Evolutionary conservation across 2,797 vertebrate species (phyloP).

Genomic region (Phataginus tetradactyla): DNA sequence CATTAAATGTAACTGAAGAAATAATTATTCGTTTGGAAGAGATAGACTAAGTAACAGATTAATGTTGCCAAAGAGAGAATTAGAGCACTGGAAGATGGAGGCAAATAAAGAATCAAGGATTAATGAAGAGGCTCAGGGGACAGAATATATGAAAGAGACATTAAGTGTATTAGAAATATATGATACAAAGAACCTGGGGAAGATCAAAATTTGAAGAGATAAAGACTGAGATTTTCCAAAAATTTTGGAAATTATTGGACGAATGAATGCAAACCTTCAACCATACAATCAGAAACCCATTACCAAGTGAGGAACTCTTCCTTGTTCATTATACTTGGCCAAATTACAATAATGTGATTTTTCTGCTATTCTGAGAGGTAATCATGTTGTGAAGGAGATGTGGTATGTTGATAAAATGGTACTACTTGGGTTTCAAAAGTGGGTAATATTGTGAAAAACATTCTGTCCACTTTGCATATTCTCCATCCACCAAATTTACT

Average conservation of each 20-base stretch:
- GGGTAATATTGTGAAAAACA: neutral
- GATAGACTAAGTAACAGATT: neutral
- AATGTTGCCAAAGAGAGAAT: neutral
- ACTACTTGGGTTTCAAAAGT: neutral
- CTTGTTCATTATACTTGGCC: neutral
- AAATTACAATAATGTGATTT: neutral
- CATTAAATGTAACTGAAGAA: constrained; percentile 17
- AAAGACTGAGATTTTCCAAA: neutral
- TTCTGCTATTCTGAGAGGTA: neutral
- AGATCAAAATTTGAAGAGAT: neutral
- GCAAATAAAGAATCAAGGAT: neutral
- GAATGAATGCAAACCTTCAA: neutral
- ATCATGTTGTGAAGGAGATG: neutral
- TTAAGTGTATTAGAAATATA: neutral
- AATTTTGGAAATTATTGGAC: neutral
- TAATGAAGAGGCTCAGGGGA: neutral
- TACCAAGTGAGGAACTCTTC: neutral
- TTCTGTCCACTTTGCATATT: neutral
- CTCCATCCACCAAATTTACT: neutral
- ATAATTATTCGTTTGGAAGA: constrained; percentile 15
- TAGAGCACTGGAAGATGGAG: neutral
- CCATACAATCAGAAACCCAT: neutral
- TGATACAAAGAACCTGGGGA: neutral
- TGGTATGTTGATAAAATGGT: neutral
- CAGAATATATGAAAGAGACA: neutral